phyloP scores from a whole-genome alignment of 2,888 invertebrate genomes.

The Athalia cordata region DNA sequence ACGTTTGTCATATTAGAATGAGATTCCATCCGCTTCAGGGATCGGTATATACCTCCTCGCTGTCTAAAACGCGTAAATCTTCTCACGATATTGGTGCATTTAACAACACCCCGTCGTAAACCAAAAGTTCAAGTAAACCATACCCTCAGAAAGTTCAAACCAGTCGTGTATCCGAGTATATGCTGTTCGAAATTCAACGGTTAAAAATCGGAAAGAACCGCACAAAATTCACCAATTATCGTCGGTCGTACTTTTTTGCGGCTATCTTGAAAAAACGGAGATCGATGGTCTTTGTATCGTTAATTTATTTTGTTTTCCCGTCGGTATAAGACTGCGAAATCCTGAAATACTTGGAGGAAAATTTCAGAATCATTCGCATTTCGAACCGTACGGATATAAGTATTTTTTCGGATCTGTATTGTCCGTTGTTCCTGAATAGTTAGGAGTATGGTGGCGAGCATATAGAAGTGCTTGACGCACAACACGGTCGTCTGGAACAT shows the following conservation, averaged over 20 bases:
- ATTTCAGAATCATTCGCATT: no score
- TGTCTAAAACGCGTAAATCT: conserved; percentile 44
- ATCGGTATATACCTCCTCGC: conserved; percentile 14
- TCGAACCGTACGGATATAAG: no score
- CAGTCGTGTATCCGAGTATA: not conserved
- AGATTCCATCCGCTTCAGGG: conserved; percentile 23
- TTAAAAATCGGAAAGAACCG: no score
- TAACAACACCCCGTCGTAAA: conserved; percentile 60
- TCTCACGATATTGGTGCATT: conserved; percentile 54
- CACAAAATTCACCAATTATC: no score
- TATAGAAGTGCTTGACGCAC: conserved; percentile 9
- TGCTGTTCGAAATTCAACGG: not conserved
- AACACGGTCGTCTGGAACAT: conserved; percentile 4
- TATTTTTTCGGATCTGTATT: not conserved
- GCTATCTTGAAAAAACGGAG: no score
- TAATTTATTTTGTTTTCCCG: no score
- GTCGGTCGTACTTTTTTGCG: no score
- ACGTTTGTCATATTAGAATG: conserved; percentile 67
- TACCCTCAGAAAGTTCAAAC: conserved; percentile 29
- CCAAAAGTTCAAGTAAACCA: conserved; percentile 40
- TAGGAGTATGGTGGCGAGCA: not conserved
- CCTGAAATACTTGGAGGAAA: no score
- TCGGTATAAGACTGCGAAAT: no score
- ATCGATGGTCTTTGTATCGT: no score
- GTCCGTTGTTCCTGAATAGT: not conserved